Base-by-base conservation (phyloP, 2,797 vertebrate genomes). In the Cyclura pinguis region DNA sequence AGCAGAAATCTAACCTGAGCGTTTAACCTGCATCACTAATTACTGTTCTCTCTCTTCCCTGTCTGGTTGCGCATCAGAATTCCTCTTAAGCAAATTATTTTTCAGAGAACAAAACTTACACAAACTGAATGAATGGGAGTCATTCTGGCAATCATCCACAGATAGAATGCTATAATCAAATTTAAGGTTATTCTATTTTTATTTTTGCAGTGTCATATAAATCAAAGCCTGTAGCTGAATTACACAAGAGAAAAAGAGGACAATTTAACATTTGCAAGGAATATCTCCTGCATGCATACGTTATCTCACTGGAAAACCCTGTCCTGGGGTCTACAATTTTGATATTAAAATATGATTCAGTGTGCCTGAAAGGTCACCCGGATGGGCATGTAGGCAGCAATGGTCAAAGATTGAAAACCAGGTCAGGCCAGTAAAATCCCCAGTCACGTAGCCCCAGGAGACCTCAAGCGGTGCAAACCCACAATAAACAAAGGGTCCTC, bases 1-100 rank as follows among this genome's bases (percentile, higher is more conserved):
- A 80, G 32, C 50, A 47, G 50, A 72, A 78, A 50, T 67, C 62
- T 89, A 77, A 69, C 32, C 27, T 83, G 42, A 64, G 8, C 24
- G 32, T 27, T 84, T 78, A 62, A 64, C 69, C 57, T 38, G 35
- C 72, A 35, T 69, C 29, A n/a, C 59, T 85, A 80, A 84, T 84
- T 85, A 80, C 69, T 27, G 47, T 83, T 87, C 69, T 50, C 42
- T 67, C 7, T 20, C 27, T 42, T 32, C 24, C 16, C n/a, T n/a
- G 4, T 62, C 64, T 20, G 38, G 0, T 14, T 88, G 80, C 14
- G 5, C 85, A 67, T 74, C 35, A 77, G 87, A 84, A 87, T 55
- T 87, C 73, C 73, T 55, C 62, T 77, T 76, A 87, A 83, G 76
- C 57, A 57, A 83, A 87, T 82, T 78, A 64, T 83, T 67, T 57